Conservation (phyloP, 2,113 vertebrate genomes). For the Mesoclemmys tuberculata region DNA sequence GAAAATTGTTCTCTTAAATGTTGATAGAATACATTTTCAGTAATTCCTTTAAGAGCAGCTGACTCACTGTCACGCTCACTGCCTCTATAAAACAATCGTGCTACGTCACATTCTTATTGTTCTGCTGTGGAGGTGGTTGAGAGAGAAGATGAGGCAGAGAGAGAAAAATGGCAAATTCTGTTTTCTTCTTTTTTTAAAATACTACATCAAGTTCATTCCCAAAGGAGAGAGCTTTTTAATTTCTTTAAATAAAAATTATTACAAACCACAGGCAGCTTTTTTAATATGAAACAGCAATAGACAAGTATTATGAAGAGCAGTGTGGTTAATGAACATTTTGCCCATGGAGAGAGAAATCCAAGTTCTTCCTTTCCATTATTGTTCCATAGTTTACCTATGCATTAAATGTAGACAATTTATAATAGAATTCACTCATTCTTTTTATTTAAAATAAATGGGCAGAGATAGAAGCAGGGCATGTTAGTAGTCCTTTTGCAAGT, state of each 20-base stretch:
- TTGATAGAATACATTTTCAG: neutral
- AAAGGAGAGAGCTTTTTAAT: neutral
- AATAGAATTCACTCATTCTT: neutral
- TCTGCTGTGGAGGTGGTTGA: neutral
- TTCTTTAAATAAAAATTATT: neutral
- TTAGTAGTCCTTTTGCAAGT: neutral
- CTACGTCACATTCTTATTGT: slow-evolving; percentile 13
- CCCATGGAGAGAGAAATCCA: neutral
- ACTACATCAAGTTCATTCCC: neutral
- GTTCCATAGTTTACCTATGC: neutral
- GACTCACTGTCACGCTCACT: neutral
- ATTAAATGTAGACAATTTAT: neutral
- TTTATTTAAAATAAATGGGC: neutral
- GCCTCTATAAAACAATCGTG: neutral
- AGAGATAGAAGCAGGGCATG: neutral
- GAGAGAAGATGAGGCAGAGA: neutral
- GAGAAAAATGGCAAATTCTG: neutral
- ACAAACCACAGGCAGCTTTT: neutral
- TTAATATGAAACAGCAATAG: neutral
- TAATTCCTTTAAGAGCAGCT: neutral
- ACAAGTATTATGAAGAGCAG: neutral
- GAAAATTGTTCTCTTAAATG: neutral
- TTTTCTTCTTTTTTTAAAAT: neutral
- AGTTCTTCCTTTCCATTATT: neutral
- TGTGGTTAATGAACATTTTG: neutral